Base-by-base conservation (phyloP, 2,113 vertebrate genomes). In the Leucopsar rothschildi region DNA sequence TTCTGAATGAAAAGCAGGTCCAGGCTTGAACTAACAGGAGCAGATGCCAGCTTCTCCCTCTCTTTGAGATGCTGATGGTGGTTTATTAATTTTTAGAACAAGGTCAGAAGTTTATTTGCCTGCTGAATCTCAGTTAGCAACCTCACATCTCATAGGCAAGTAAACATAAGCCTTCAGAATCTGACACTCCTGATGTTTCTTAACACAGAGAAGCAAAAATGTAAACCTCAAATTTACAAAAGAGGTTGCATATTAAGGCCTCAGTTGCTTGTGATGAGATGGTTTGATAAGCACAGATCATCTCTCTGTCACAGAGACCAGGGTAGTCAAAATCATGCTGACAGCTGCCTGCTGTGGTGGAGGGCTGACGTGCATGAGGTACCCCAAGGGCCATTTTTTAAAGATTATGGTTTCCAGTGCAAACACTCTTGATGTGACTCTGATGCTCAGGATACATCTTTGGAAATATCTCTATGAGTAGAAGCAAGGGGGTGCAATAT, bases 31-130 rank as follows among this genome's bases (percentile, higher is more conserved):
- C 11, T 80, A 94, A 80, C 28, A 78, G 17, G 9, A 93, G 31
- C 42, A 95, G 82, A 93, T 90, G 82, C 44, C 40, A 70, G 22
- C 25, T 66, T 90, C 20, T 20, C 12, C 28, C 28, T 68, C 68
- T 83, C 50, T 87, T 80, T 60, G 68, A 71, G 79, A 44, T 88
- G 56, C 52, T 95, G 44, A 53, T 92, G 45, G 70, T 27, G 31
- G 69, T 85, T 95, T 91, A 89, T 82, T 90, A 94, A 88, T 95
- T 91, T 89, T 94, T 73, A 76, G 82, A 90, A 79, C 55, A 82
- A 94, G 87, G 89, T 95, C 87, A 88, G 33, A 55, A 89, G 42
- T 82, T 90, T 86, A 88, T 71, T 94, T 92, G 81, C 70, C 52
- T 52, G 29, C 29, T 77, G 59, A 91, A 93, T 63, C 79, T 90